A percentile compares a stretch with the other conserved stretches of the same genome.
Evolutionary conservation across 64 coral and sea anemone species (phyloP).

Genomic region (Hydrozoanthus tunicans): DNA sequence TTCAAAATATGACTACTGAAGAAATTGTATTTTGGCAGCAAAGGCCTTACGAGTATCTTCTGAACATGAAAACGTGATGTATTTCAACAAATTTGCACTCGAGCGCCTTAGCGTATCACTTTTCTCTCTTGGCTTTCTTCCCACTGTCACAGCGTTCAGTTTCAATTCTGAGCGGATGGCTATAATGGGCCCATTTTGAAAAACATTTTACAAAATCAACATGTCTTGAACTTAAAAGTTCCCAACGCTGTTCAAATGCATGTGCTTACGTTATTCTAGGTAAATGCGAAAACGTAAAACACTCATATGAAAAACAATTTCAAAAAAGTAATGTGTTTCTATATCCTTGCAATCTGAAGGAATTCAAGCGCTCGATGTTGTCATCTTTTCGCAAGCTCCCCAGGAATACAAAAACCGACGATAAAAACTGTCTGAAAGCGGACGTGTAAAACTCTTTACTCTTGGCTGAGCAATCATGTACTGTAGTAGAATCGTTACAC

Average conservation of each 20-base stretch:
- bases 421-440: constrained; percentile 51
- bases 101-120: not conserved
- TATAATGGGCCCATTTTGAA: constrained; percentile 40
- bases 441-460: not conserved
- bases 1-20: constrained; percentile 16
- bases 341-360: constrained; percentile 46
- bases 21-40: not conserved
- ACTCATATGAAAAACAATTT: not conserved
- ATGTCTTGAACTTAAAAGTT: not conserved
- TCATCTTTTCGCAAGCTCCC: constrained; percentile 40
- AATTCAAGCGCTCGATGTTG: constrained; percentile 43
- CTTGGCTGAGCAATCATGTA: not conserved
- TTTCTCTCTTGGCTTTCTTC: constrained; percentile 41
- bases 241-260: not conserved
- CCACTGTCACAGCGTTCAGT: constrained; percentile 33
- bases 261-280: not conserved
- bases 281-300: constrained; percentile 27
- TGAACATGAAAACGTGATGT: not conserved
- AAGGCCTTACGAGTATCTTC: not conserved
- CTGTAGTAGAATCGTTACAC: not conserved
- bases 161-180: constrained; percentile 51
- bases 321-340: constrained; percentile 9
- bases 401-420: constrained; percentile 63
- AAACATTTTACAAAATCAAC: constrained; percentile 39
- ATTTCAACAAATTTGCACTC: constrained; percentile 13